A percentile compares a stretch with the other conserved stretches of the same genome.
Evolutionary conservation across 1,140 invertebrate genomes (phyloP).

Genomic region (Drosophila jambulina): DNA sequence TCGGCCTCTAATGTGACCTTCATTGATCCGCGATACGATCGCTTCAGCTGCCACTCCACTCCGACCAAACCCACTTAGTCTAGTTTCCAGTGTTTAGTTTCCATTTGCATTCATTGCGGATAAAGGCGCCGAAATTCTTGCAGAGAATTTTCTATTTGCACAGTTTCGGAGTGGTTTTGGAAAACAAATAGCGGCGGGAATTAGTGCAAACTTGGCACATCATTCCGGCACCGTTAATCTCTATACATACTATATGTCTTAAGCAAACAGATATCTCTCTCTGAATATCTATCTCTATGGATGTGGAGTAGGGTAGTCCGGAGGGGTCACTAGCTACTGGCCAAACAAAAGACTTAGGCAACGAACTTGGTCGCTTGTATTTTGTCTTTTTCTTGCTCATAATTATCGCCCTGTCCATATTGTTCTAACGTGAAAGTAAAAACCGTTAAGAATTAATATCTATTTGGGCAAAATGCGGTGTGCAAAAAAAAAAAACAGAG

Average conservation of each 20-base stretch:
- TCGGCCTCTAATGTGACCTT: constrained; percentile 15
- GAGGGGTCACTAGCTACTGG: constrained; percentile 44
- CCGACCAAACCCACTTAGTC: constrained; percentile 48
- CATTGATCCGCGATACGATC: constrained; percentile 28
- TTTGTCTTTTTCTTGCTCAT: constrained; percentile 57
- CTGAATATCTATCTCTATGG: constrained; percentile 3
- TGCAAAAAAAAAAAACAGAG: constrained; percentile 14
- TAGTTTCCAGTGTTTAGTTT: constrained; percentile 51
- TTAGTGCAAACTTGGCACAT: constrained; percentile 61
- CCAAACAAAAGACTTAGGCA: constrained; percentile 72
- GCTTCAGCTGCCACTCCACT: constrained; percentile 14
- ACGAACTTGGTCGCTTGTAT: constrained; percentile 54
- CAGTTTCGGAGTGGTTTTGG: constrained; percentile 24
- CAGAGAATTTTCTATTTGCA: constrained; percentile 63
- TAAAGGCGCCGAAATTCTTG: constrained; percentile 30
- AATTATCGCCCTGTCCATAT: constrained; percentile 80
- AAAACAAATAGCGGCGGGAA: constrained; percentile 45
- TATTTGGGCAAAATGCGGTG: constrained; percentile 61
- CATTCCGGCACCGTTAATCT: constrained; percentile 61
- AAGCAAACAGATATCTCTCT: constrained; percentile 14
- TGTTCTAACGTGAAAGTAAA: constrained; percentile 83
- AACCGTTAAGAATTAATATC: constrained; percentile 83
- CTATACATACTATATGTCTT: background rate
- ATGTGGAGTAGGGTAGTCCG: constrained; percentile 19
- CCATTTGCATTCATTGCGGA: constrained; percentile 42